A percentile compares a stretch with the other conserved stretches of the same genome.
Evolutionary conservation across 1,140 invertebrate genomes (phyloP).

Genomic region (Carposina sasakii): DNA sequence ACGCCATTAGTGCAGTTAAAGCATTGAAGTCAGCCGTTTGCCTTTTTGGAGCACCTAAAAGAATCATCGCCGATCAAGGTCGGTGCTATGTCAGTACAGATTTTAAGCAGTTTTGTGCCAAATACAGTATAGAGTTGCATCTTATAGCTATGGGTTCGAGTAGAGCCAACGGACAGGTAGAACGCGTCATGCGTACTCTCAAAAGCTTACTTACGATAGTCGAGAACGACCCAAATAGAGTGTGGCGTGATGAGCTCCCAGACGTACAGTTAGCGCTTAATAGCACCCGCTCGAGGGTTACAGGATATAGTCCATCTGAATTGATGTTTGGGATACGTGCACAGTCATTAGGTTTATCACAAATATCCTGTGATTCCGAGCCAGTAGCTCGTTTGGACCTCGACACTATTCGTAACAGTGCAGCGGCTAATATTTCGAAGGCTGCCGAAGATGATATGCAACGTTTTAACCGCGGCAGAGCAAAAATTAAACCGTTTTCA

Average conservation of each 20-base stretch:
- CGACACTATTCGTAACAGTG: slow-evolving; percentile 12
- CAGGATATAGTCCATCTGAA: slow-evolving; percentile 27
- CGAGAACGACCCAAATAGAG: slow-evolving; percentile 27
- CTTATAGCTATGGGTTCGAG: slow-evolving; percentile 35
- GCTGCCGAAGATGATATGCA: slow-evolving; percentile 15
- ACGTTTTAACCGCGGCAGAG: slow-evolving; percentile 26
- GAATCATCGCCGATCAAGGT: slow-evolving; percentile 37
- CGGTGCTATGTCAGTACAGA: slow-evolving; percentile 22
- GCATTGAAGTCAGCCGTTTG: slow-evolving; percentile 23
- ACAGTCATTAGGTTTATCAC: slow-evolving; percentile 24
- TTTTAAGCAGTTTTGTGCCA: slow-evolving; percentile 26
- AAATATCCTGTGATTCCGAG: slow-evolving; percentile 7
- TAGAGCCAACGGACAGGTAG: slow-evolving; percentile 35
- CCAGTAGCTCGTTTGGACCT: slow-evolving; percentile 16
- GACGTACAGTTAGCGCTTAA: slow-evolving; percentile 34
- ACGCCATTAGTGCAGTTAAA: slow-evolving; percentile 23
- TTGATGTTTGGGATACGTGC: slow-evolving; percentile 29
- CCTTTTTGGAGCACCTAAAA: slow-evolving; percentile 35
- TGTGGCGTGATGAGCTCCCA: slow-evolving; percentile 27
- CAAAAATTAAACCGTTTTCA: slow-evolving; percentile 19
- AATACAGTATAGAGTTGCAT: slow-evolving; percentile 31
- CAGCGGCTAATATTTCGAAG: slow-evolving; percentile 20
- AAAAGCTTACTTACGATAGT: slow-evolving; percentile 24
- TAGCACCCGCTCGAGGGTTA: slow-evolving; percentile 26
- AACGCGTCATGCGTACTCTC: slow-evolving; percentile 27